Evolutionary conservation across 1,140 invertebrate genomes (phyloP).

Genomic region (Drusus annulatus): DNA sequence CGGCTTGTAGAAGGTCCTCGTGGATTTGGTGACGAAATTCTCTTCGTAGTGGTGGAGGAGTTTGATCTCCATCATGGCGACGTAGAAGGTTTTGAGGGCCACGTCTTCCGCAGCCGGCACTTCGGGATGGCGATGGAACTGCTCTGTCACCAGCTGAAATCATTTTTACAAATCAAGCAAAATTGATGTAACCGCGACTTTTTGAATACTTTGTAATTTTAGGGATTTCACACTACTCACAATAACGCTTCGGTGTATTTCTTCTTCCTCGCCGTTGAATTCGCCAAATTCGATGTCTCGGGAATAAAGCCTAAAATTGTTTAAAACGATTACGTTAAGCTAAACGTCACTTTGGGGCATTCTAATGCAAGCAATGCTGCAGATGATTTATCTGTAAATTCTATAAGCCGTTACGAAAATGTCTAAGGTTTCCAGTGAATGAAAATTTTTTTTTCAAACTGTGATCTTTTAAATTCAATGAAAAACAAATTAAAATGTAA

Average conservation of each 20-base stretch:
- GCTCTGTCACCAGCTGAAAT: conserved; percentile 67
- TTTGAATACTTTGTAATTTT: too few relatives aligned
- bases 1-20: conserved; percentile 77
- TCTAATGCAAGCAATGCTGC: too few relatives aligned
- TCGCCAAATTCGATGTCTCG: conserved; percentile 47
- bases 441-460: too few relatives aligned
- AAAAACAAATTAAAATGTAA: too few relatives aligned
- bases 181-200: background rate
- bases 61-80: conserved; percentile 75
- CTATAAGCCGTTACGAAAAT: too few relatives aligned
- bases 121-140: conserved; percentile 73
- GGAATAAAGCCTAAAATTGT: conserved; percentile 45
- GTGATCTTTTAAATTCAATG: too few relatives aligned
- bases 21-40: conserved; percentile 78
- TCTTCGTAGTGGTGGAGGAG: conserved; percentile 80
- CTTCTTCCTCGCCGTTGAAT: conserved; percentile 31
- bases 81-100: conserved; percentile 76
- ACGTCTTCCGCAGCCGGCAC: conserved; percentile 75
- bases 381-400: too few relatives aligned
- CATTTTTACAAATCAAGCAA: background rate
- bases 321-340: too few relatives aligned
- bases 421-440: too few relatives aligned
- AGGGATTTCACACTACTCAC: conserved; percentile 16
- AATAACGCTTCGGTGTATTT: conserved; percentile 35
- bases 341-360: too few relatives aligned